A percentile compares a stretch with the other conserved stretches of the same genome.
Evolutionary conservation across 2,113 vertebrate species (phyloP).

Genomic region (Antechinus stuartii): DNA sequence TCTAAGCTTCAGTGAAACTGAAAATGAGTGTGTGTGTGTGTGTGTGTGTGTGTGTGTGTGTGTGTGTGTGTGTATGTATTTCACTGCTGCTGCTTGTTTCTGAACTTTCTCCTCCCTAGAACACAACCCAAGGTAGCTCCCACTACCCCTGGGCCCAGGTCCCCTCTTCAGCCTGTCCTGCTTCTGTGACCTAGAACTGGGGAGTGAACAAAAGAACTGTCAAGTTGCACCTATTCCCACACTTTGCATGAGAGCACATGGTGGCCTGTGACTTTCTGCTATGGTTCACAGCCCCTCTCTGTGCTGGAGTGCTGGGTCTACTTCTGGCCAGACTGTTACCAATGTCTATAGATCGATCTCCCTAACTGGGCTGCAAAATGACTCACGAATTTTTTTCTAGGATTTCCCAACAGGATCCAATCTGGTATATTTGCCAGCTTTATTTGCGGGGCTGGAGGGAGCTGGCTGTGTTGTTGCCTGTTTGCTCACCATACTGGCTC

Average conservation of each 20-base stretch:
- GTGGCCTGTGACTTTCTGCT: no score
- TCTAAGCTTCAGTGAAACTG: background rate
- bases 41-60: background rate
- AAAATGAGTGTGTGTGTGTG: no score
- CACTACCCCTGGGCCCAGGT: background rate
- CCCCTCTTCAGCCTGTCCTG: background rate
- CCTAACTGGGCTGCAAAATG: background rate
- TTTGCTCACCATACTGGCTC: background rate
- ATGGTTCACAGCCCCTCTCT: no score
- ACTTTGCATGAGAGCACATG: no score
- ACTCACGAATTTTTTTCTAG: background rate
- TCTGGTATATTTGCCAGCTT: background rate
- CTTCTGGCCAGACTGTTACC: background rate
- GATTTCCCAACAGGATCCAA: background rate
- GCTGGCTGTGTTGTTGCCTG: background rate
- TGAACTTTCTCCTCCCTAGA: background rate
- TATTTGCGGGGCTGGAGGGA: background rate
- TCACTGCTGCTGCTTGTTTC: background rate
- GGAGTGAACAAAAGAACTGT: background rate
- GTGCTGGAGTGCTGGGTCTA: no score
- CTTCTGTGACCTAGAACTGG: background rate
- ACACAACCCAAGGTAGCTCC: background rate
- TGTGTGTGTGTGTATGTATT: fast-evolving
- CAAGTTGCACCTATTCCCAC: background rate
- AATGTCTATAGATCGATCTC: background rate